A percentile compares a stretch with the other conserved stretches of the same genome.
Evolutionary conservation across 2,888 invertebrate species (phyloP).

Genomic region (Heliconius hortense): DNA sequence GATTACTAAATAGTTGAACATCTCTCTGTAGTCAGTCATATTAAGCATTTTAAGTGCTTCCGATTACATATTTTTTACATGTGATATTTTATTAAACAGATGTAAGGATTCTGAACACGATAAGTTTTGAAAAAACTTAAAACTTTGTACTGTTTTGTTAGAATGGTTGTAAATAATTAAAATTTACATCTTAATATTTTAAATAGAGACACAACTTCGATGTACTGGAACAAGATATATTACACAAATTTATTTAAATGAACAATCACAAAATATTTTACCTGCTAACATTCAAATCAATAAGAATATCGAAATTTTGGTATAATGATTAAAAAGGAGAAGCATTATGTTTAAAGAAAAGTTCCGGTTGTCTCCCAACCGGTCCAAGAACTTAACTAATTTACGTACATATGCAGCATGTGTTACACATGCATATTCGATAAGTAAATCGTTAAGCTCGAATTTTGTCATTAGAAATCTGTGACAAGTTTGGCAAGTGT

Average conservation of each 20-base stretch:
- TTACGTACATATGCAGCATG: slow-evolving; percentile 42
- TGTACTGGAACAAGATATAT: not conserved
- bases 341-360: slow-evolving; percentile 33
- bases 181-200: not conserved
- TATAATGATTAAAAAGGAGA: slow-evolving; percentile 23
- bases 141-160: not conserved
- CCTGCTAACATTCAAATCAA: not conserved
- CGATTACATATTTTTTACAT: no score
- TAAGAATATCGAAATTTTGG: not conserved
- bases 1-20: slow-evolving; percentile 26
- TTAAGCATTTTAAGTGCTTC: no score
- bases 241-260: not conserved
- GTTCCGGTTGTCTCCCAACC: slow-evolving; percentile 38
- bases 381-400: slow-evolving; percentile 33
- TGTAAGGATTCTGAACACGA: no score
- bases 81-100: no score
- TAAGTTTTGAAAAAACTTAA: no score
- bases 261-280: not conserved
- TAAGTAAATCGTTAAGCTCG: slow-evolving; percentile 40
- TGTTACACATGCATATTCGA: slow-evolving; percentile 46
- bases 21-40: no score
- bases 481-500: slow-evolving; percentile 47
- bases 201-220: not conserved
- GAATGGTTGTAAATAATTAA: not conserved
- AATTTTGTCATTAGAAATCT: slow-evolving; percentile 49